Conservation (phyloP, 2,888 invertebrate genomes). For the Physocephala rufipes region DNA sequence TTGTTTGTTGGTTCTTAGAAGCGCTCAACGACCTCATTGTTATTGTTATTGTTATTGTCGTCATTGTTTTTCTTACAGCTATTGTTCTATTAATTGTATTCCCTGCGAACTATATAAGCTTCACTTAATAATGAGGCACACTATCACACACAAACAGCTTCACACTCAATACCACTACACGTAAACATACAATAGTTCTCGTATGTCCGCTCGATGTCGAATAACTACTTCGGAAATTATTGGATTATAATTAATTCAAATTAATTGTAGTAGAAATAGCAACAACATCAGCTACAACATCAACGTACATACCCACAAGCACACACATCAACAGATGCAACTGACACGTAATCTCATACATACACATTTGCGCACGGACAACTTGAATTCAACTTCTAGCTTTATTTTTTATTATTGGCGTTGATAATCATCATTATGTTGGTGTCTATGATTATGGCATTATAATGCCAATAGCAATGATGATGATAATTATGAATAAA, state of each 20-base stretch:
- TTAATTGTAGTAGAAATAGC: too few species aligned
- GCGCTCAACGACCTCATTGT: background rate
- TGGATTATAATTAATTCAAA: constrained; percentile 28
- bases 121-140: background rate
- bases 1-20: background rate
- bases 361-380: too few species aligned
- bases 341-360: too few species aligned
- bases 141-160: too few species aligned
- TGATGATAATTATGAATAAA: background rate
- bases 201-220: constrained; percentile 11
- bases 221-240: constrained; percentile 29
- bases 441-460: too few species aligned
- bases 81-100: constrained; percentile 13
- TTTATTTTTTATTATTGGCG: constrained; percentile 18
- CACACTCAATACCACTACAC: too few species aligned
- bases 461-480: background rate
- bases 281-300: constrained; percentile 22
- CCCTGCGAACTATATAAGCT: constrained; percentile 18
- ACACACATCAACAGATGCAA: background rate
- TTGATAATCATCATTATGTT: background rate
- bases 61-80: background rate
- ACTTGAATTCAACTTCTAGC: background rate
- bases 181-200: background rate
- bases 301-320: background rate
- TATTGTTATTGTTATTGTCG: too few species aligned